These are phyloP conservation scores for Episyrphus balteatus DNA, from an alignment of 1,140 invertebrate genomes.

Conservation along the genomic window DNA sequence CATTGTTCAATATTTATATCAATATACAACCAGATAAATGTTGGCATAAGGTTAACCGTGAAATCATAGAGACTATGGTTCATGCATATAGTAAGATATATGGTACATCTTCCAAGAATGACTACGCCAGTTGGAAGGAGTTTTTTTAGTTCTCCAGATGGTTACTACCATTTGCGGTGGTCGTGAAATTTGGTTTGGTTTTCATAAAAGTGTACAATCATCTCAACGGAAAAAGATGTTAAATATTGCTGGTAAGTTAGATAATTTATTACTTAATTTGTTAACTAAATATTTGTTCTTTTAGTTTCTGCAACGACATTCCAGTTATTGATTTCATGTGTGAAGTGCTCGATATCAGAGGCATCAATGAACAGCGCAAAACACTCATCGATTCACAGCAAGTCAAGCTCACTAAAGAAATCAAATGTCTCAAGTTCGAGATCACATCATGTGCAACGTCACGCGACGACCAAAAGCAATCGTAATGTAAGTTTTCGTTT, in stretches of 20 bases:
- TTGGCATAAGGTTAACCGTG: conserved; percentile 93
- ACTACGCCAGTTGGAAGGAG: conserved; percentile 97
- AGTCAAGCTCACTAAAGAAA: conserved; percentile 99
- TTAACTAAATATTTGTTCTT: conserved; percentile 20
- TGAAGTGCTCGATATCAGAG: conserved; percentile 96
- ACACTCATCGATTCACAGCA: conserved; percentile 97
- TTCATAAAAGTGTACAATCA: conserved; percentile 97
- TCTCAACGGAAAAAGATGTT: conserved; percentile 99
- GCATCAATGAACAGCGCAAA: conserved; percentile 89
- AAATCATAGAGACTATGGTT: conserved; percentile 99
- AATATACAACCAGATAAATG: conserved; percentile 99
- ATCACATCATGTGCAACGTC: conserved; percentile 98
- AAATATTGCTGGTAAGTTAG: conserved; percentile 88
- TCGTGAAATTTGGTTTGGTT: conserved; percentile 99
- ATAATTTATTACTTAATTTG: too few relatives aligned
- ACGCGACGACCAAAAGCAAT: conserved; percentile 98
- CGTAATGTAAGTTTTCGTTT: conserved; percentile 63
- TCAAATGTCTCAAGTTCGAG: conserved; percentile 98
- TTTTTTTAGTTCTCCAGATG: conserved; percentile 98
- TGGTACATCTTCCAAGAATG: conserved; percentile 98
- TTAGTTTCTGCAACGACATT: conserved; percentile 99
- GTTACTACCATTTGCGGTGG: conserved; percentile 96
- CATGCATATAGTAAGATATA: conserved; percentile 97
- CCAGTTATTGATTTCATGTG: conserved; percentile 99
- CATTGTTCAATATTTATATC: conserved; percentile 97